Evolutionary conservation across 1,140 invertebrate species (phyloP).

Genomic region (Ganaspis sp.): DNA sequence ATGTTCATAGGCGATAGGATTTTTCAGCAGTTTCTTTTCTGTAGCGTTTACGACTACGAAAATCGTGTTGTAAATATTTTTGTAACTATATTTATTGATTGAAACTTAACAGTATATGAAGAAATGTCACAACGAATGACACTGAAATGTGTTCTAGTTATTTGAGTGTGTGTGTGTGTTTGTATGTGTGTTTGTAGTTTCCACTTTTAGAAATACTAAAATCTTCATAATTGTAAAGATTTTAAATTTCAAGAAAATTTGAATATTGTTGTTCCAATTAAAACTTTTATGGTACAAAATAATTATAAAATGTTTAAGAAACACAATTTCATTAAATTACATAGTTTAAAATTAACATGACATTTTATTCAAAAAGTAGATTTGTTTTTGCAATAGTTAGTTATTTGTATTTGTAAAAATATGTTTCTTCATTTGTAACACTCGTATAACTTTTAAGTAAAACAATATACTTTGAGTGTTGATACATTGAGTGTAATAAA

Average conservation of each 20-base stretch:
- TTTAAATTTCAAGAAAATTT: neutral
- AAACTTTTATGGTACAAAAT: too few species aligned
- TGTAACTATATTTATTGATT: constrained; percentile 27
- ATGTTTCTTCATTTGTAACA: too few species aligned
- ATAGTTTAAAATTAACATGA: too few species aligned
- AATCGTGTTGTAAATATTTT: constrained; percentile 27
- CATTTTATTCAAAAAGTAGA: too few species aligned
- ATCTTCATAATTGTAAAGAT: neutral
- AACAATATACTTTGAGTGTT: too few species aligned
- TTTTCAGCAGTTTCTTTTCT: neutral
- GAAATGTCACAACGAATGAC: constrained; percentile 14
- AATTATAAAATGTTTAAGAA: too few species aligned
- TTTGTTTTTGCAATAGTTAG: too few species aligned
- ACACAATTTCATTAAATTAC: too few species aligned
- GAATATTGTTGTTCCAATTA: neutral
- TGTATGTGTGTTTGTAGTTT: constrained; percentile 15
- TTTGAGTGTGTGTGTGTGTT: neutral
- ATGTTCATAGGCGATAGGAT: neutral
- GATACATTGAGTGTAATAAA: too few species aligned
- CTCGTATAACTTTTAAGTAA: too few species aligned
- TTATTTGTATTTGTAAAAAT: too few species aligned
- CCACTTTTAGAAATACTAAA: constrained; percentile 7
- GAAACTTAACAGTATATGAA: constrained; percentile 4
- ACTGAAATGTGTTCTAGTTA: neutral
- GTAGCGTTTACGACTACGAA: constrained; percentile 17